Base-by-base conservation (phyloP, 1,140 invertebrate genomes). In the Hycleus phaleratus region DNA sequence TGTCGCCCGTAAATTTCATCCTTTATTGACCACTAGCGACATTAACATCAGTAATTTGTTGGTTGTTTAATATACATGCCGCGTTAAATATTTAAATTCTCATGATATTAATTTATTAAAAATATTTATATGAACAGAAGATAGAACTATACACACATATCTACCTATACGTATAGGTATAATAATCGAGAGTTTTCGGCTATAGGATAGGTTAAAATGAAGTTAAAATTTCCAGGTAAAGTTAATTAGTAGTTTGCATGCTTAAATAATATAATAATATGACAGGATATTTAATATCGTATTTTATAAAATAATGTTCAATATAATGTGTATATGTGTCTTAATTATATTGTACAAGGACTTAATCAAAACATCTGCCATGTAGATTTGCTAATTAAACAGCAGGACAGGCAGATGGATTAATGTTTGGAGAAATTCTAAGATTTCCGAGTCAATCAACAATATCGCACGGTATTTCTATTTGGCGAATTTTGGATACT, bases 61-160 rank as follows among this genome's bases (percentile, higher is more conserved):
- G 63, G 60, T 67, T 67, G 60, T 67, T 67, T 65, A 67, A 64
- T 60, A 63, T 63, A 65, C 61, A 62, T 58, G 65, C 57, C 59
- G 63, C 64, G 64, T 63, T 66, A 66, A 66, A 66, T 67, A 63
- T 67, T 63, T 58, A 65, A 61, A 65, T 61, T 60, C 56, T 46
- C 49, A 40, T 44, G 58, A 45, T 62, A 62, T 64, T 59, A 64
- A 63, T 66, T 66, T 64, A 66, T 66, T 64, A 64, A 65, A 65
- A 63, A 64, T 66, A 61, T 63, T 64, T 62, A 66, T 64, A 60
- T 56, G 32, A 32, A 32, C 7, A 18, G 18, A 18, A 18, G 18
- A 18, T 18, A 2, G 18, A 18, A 18, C 18, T 18, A 18, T 18
- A 18, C 18, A 18, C 18, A 18, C 18, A 18, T 18, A 18, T 1